Percentiles rank a stretch among this genome's conserved stretches.
Conservation (phyloP, 2,113 vertebrate species). For the Hucho hucho region DNA sequence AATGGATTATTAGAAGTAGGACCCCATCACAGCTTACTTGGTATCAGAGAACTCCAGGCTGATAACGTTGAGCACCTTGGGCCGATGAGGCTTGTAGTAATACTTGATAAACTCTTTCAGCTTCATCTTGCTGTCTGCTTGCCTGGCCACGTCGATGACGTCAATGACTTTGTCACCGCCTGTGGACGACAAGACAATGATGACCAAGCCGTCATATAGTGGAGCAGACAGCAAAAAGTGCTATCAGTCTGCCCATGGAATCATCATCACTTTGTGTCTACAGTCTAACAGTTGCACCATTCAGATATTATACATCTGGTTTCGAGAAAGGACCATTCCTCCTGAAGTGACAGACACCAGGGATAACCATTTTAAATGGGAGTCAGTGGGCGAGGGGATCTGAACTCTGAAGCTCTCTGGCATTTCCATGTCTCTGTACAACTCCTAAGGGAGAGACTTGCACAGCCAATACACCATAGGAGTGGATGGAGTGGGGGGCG, state of each 20-base stretch:
- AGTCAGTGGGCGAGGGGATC: conserved; percentile 41
- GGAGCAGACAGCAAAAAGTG: too few species aligned
- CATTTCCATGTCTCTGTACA: conserved; percentile 48
- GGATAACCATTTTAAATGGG: conserved; percentile 48
- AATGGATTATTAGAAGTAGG: too few species aligned
- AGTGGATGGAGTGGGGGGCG: conserved; percentile 17
- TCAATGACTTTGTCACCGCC: conserved; percentile 96
- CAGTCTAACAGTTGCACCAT: too few species aligned
- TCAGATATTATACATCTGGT: too few species aligned
- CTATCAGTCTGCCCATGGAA: too few species aligned
- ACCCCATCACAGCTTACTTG: conserved; percentile 77
- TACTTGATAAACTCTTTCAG: conserved; percentile 94
- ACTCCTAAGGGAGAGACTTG: conserved; percentile 50
- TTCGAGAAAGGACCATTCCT: too few species aligned
- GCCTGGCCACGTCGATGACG: conserved; percentile 97
- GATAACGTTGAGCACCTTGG: conserved; percentile 98
- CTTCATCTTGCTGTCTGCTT: conserved; percentile 99
- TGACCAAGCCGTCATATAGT: background rate
- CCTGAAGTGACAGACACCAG: background rate
- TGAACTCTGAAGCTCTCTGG: conserved; percentile 40
- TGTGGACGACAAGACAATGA: conserved; percentile 56
- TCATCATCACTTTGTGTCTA: too few species aligned
- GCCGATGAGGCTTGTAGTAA: conserved; percentile 86
- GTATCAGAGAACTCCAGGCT: conserved; percentile 99
- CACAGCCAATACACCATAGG: conserved; percentile 30